These are phyloP conservation scores for Eupithecia subfuscata DNA, from an alignment of 2,888 invertebrate genomes.

Conservation along the genomic window DNA sequence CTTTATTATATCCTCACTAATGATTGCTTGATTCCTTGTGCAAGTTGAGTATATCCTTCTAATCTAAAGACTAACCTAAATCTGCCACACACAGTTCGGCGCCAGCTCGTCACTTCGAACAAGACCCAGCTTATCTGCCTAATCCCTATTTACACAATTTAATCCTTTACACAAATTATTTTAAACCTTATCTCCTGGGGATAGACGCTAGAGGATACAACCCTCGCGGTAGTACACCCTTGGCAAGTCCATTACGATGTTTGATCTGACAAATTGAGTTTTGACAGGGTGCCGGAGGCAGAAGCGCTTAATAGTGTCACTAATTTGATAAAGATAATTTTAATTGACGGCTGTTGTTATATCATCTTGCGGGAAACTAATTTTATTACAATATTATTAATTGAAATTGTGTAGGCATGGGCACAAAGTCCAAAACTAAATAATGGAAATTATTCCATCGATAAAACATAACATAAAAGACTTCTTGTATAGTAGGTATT, in stretches of 20 bases:
- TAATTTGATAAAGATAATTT: slow-evolving; percentile 58
- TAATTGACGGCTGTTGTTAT: slow-evolving; percentile 60
- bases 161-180: slow-evolving; percentile 64
- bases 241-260: slow-evolving; percentile 69
- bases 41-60: slow-evolving; percentile 28
- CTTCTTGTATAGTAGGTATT: no score
- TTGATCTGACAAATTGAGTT: slow-evolving; percentile 83
- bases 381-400: slow-evolving; percentile 41
- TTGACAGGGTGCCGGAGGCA: slow-evolving; percentile 78
- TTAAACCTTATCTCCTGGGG: slow-evolving; percentile 60
- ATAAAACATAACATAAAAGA: no score
- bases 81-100: slow-evolving; percentile 71
- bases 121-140: slow-evolving; percentile 77
- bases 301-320: slow-evolving; percentile 65
- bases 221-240: slow-evolving; percentile 58
- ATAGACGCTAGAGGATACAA: slow-evolving; percentile 55
- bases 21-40: background rate
- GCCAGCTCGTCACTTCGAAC: slow-evolving; percentile 74
- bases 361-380: slow-evolving; percentile 46
- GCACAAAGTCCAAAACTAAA: background rate
- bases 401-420: background rate
- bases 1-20: background rate
- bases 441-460: background rate
- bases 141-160: slow-evolving; percentile 84
- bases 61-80: slow-evolving; percentile 54